Evolutionary conservation across 2,797 vertebrate genomes (phyloP).

Genomic region (Ciconia nigra): DNA sequence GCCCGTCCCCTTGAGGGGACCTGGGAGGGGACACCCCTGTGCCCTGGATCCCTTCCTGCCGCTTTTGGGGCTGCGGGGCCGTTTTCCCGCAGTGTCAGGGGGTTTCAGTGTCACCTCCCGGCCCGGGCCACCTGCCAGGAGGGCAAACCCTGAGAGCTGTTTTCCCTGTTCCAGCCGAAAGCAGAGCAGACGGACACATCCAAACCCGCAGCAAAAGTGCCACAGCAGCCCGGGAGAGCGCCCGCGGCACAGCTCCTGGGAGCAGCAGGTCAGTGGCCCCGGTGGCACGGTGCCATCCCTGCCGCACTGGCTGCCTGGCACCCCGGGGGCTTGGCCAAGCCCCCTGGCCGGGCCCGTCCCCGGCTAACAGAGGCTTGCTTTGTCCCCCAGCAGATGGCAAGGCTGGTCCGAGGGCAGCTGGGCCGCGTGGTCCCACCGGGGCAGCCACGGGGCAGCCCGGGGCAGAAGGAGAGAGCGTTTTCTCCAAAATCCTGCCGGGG

Average conservation of each 20-base stretch:
- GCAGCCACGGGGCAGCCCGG: slow-evolving; percentile 76
- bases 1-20: accelerated
- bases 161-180: slow-evolving; percentile 77
- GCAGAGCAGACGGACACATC: slow-evolving; percentile 75
- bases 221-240: slow-evolving; percentile 78
- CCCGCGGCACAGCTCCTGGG: slow-evolving; percentile 76
- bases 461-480: slow-evolving; percentile 89
- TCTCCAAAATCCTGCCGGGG: slow-evolving; percentile 95
- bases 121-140: neutral
- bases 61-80: neutral
- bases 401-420: slow-evolving; percentile 80
- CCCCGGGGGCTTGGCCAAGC: neutral
- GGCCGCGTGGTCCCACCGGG: slow-evolving; percentile 76
- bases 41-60: neutral
- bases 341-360: accelerated
- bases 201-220: slow-evolving; percentile 78
- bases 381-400: slow-evolving; percentile 80
- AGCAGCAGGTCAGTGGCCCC: slow-evolving; percentile 80
- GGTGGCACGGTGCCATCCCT: neutral
- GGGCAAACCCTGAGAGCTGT: neutral
- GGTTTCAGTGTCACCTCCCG: accelerated
- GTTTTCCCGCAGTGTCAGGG: neutral
- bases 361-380: neutral
- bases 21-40: neutral
- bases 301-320: neutral